Evolutionary conservation across 2,888 invertebrate genomes (phyloP).

Genomic region (Philopedon plagiatum): DNA sequence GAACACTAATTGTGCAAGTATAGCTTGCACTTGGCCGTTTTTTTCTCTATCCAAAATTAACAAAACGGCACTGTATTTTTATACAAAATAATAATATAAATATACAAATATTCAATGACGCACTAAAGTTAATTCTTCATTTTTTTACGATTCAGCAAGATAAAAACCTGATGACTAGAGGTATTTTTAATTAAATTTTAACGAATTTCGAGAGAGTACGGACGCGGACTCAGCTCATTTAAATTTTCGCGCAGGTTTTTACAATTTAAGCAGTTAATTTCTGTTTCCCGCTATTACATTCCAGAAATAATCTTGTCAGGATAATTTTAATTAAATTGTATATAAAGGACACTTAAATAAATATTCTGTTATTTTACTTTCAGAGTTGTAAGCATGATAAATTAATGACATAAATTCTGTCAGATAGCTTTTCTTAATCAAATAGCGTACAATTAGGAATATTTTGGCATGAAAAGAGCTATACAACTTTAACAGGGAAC

Average conservation of each 20-base stretch:
- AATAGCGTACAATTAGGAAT: too few relatives aligned
- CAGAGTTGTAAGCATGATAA: too few relatives aligned
- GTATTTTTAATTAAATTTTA: conserved; percentile 45
- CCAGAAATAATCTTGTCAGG: conserved; percentile 23
- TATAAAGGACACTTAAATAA: neutral
- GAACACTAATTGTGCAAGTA: too few relatives aligned
- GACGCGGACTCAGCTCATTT: conserved; percentile 22
- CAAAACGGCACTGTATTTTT: too few relatives aligned
- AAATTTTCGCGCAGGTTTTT: conserved; percentile 37
- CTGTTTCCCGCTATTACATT: conserved; percentile 32
- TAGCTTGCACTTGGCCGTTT: too few relatives aligned
- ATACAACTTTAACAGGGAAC: too few relatives aligned
- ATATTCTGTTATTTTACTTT: neutral
- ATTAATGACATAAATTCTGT: too few relatives aligned
- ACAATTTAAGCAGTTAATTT: conserved; percentile 37
- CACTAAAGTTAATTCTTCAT: neutral
- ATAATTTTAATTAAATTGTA: conserved; percentile 29
- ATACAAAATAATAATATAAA: too few relatives aligned
- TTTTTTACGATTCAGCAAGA: conserved; percentile 19
- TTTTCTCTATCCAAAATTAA: too few relatives aligned
- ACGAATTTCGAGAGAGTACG: conserved; percentile 25
- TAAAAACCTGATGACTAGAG: conserved; percentile 27
- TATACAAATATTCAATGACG: too few relatives aligned
- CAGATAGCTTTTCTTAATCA: too few relatives aligned
- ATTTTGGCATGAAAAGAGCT: too few relatives aligned